Base-by-base conservation (phyloP, 2,113 vertebrate species). In the Grammomys surdaster region DNA sequence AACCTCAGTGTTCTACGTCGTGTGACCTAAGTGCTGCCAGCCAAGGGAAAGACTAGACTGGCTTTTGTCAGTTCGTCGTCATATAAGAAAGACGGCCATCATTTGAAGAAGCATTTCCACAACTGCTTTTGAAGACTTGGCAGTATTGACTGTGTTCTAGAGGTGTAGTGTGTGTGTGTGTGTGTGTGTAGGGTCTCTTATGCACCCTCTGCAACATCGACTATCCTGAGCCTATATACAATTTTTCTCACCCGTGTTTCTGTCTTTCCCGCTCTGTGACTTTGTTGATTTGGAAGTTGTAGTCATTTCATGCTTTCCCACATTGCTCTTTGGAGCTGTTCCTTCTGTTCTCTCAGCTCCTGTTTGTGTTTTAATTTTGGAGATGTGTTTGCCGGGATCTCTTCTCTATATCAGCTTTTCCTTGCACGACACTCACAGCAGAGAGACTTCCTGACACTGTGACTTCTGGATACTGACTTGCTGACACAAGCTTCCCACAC, bases 351-450 rank as follows among this genome's bases (percentile, higher is more conserved):
- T 90, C 31, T 16, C 20, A 65, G 65, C 46, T 92, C 43, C 72
- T 72, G 28, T 51, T 92, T 70, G 22, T 46, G 22, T 75, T 94
- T 94, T 81, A 60, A 43, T 87, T 89, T 93, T 81, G 80, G 54
- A 86, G 86, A 40, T 26, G 67, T 14, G 5, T 48, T 85, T 88
- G 20, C 11, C 14, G 51, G 22, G 36, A 78, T 91, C 93, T 69
- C 22, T 89, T 89, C 2, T 46, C 48, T 86, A 78, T 63, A 33
- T 40, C 51, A 65, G 33, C 46, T 67, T 95, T 95, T 89, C 40
- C n/a, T 51, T 73, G n/a, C 17, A 56, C 4, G 14, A 7, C 70
- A 7, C 67, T 72, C 17, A 54, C 13, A 33, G 5, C 70, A 7
- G 36, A 56, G 0, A 48, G 40, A 80, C 58, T 67, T 90, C 69